Evolutionary conservation across 2,797 vertebrate species (phyloP), one percentile per base, ranked within the genome.

Genomic region (Chaenodraco wilsoni): DNA sequence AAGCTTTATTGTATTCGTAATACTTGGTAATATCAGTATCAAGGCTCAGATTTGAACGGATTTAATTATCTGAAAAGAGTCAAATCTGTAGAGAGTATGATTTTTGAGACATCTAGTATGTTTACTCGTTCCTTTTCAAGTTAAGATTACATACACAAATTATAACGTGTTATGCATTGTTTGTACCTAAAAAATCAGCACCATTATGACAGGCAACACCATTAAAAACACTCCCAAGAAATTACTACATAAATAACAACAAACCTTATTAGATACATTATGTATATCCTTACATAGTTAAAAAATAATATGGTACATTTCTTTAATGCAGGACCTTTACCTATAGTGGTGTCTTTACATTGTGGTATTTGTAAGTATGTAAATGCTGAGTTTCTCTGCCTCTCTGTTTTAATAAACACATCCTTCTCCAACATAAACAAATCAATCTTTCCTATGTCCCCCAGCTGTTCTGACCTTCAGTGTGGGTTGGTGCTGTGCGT

Each of bases 401-500:
- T 8, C 21, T 65, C 27, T 17, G 5, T 64, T 12, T 3, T n/a
- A 49, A 43, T 5, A 69, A 16, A 50, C 3, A 43, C 13, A 33
- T 61, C 21, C 33, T 19, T 27, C 14, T 11, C 14, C 9, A 16
- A 43, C 44, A 74, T 13, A 37, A 7, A 37, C 2, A 37, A 37
- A 16, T 50, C 44, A 37, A 37, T 37, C 33, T 37, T 9, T 9
- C 33, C 7, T 2, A 31, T 56, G 23, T 49, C 10, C 27, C 3
- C 11, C 44, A 57, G 16, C 55, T 11, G 40, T 63, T 54, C 82
- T 74, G 69, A 91, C 91, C 88, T 90, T 81, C 12, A 94, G 83
- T 0, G 91, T 95, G 1, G 90, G 86, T 49, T 85, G 91, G 43
- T 95, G 89, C 23, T 87, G 87, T 1, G 84, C 69, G 0, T 94